Evolutionary conservation across 2,888 invertebrate species (phyloP), one percentile per base, ranked within the genome.

Genomic region (Pristionchus mayeri): DNA sequence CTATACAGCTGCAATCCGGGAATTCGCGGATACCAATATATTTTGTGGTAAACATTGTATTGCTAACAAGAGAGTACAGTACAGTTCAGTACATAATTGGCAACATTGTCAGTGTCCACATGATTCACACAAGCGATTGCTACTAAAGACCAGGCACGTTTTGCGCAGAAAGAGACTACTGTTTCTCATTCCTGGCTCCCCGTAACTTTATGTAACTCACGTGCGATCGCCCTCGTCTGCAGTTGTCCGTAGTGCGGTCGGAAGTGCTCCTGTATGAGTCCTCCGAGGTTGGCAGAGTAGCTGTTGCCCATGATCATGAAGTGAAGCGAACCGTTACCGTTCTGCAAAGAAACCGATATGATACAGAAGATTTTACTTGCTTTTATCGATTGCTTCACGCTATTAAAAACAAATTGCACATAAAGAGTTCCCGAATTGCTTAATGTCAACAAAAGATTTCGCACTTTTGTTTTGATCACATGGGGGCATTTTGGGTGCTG

Each of bases 271-370:
- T 37, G 34, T 3, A 67, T 7, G 6, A 67, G 37, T 21, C 6
- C 4, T 0, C 67, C 67, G 1, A 67, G 16, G 37, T 67, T 67
- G 67, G 67, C 67, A 0, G 67, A 1, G 6, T 67, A 67, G 37
- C 67, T 67, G 67, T 67, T 67, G 67, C 67, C 67, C 67, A 67
- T 67, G 34, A 67, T 37, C 21, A 67, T 9, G 6, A 67, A 67
- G 37, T 13, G 7, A 11, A 67, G 67, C 6, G 67, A 27, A 3
- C 67, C 67, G 37, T 67, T 67, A 21, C 67, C 67, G 18, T 37
- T 67, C 67, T 67, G 37, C 3, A 21, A 37, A 27, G 48, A 57
- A 57, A 24, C 4, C 52, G 52, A 52, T 18, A 50, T 50, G 16
- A 18, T 50, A 13, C 16, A 50, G 16, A 50, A 50, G 21, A 50